Evolutionary conservation across 2,888 invertebrate species (phyloP), one percentile per base, ranked within the genome.

Genomic region (Punctoribates punctum): DNA sequence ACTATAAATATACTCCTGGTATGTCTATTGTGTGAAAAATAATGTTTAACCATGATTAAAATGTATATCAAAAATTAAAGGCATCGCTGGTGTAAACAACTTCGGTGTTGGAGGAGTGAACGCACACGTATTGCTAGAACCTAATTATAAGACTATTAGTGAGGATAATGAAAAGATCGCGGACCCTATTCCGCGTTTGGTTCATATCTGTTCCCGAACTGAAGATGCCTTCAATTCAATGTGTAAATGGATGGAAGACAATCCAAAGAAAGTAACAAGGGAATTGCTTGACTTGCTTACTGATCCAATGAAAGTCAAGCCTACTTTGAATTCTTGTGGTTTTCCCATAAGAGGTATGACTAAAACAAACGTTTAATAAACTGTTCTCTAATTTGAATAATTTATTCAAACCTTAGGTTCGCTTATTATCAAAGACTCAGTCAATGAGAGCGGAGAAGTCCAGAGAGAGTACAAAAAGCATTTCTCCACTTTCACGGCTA

Each of bases 171-270:
- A 13, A 6, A 34, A n/a, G 15, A 77, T 76, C 1, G 76, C 60
- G 6, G 23, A 25, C 23, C 9, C 2, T 8, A 46, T 77, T 11
- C 75, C 76, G 0, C 48, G 76, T 15, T 11, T 76, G 34, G 25
- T 76, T 0, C 20, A 27, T 23, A 34, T 76, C 8, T 70, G 20
- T 77, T 57, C 77, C 29, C 46, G 76, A 77, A 75, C 77, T 25
- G n/a, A 76, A 27, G 77, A 76, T 13, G 23, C 77, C 8, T 27
- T 51, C 15, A 38, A 62, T 15, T 17, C 9, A 75, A 48, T 57
- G 20, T 25, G 23, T 1, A 25, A 57, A 11, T 57, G 23, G 23
- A 57, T 57, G 23, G 57, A 57, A 25, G 5, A 57, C 0, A 57
- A 57, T 25, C 25, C 57, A 8, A 5, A 57, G 11, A 57, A 57